Evolutionary conservation across 2,888 invertebrate species (phyloP).

Genomic region (Megamerina dolium): DNA sequence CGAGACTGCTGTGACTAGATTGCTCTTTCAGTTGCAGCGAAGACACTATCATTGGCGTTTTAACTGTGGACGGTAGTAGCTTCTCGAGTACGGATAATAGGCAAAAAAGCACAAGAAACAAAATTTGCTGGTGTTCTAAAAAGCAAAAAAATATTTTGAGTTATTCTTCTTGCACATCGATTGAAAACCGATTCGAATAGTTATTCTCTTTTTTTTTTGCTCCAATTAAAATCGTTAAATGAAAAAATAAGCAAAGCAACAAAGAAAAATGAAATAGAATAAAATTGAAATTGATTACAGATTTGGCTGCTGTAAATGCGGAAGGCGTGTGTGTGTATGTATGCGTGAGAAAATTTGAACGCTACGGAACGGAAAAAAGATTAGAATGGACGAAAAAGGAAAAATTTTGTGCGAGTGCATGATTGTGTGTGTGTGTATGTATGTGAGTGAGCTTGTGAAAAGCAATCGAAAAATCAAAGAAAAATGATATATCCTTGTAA

Average conservation of each 20-base stretch:
- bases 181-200: too few relatives aligned
- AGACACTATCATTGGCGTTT: slow-evolving; percentile 48
- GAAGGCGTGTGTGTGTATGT: too few relatives aligned
- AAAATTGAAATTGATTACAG: too few relatives aligned
- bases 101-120: slow-evolving; percentile 30
- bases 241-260: too few relatives aligned
- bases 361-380: too few relatives aligned
- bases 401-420: neutral
- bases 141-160: neutral
- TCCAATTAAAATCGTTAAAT: too few relatives aligned
- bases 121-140: slow-evolving; percentile 10
- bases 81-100: slow-evolving; percentile 31
- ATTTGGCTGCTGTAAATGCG: too few relatives aligned
- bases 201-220: too few relatives aligned
- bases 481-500: slow-evolving; percentile 29
- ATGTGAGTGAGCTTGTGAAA: slow-evolving; percentile 1
- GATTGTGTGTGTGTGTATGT: neutral
- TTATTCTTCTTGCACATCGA: too few relatives aligned
- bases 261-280: too few relatives aligned
- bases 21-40: slow-evolving; percentile 34
- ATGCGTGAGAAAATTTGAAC: too few relatives aligned
- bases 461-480: slow-evolving; percentile 7
- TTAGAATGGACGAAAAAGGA: neutral
- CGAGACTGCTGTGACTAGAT: too few relatives aligned
- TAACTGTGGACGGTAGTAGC: slow-evolving; percentile 43